These are phyloP conservation scores for Myxocyprinus asiaticus DNA, from an alignment of 2,113 vertebrate genomes.

Conservation along the genomic window DNA sequence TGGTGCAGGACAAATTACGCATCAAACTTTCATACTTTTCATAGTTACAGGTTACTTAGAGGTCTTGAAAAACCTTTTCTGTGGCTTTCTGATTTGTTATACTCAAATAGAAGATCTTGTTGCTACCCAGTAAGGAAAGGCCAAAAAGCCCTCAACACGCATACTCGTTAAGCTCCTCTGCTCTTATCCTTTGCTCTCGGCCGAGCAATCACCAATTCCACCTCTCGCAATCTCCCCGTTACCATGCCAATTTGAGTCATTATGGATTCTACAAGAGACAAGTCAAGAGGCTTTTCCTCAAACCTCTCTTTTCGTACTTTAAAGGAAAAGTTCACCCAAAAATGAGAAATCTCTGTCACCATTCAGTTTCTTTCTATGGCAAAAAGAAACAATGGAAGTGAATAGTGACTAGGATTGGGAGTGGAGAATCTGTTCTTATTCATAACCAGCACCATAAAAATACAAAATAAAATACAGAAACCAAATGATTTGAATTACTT, in stretches of 20 bases:
- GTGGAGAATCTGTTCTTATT: no score
- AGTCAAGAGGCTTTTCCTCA: slow-evolving; percentile 28
- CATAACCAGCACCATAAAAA: no score
- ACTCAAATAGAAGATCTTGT: not conserved
- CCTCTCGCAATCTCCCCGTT: slow-evolving; percentile 51
- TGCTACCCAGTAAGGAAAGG: not conserved
- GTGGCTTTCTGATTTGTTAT: no score
- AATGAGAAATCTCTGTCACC: not conserved
- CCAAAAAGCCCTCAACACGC: not conserved
- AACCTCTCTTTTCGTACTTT: slow-evolving; percentile 11
- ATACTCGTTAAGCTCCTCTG: not conserved
- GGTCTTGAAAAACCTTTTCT: no score
- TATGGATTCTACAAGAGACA: slow-evolving; percentile 31
- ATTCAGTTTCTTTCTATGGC: not conserved
- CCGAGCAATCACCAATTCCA: slow-evolving; percentile 32
- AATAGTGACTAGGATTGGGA: no score
- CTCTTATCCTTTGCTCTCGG: slow-evolving; percentile 8
- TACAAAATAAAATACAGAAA: no score
- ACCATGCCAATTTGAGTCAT: slow-evolving; percentile 68
- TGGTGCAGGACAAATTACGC: no score
- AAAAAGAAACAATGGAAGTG: no score
- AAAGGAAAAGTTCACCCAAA: no score
- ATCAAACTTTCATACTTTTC: no score
- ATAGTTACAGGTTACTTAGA: no score
- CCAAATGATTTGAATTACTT: no score